These are phyloP conservation scores for Embidobia sp. DNA, from an alignment of 2,888 invertebrate genomes.

Conservation along the genomic window DNA sequence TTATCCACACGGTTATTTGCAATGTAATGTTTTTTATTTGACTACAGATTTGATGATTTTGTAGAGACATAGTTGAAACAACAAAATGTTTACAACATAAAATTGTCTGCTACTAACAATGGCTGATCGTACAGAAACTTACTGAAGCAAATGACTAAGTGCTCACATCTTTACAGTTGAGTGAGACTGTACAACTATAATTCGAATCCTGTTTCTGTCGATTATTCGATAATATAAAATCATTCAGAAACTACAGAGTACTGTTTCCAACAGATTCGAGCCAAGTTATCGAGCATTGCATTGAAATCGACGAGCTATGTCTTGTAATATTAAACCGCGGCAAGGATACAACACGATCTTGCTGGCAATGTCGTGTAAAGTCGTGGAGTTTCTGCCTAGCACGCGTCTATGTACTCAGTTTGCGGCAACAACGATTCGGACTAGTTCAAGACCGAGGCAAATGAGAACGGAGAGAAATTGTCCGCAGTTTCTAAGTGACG, in stretches of 20 bases:
- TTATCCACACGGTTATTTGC: too few relatives aligned
- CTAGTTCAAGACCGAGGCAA: constrained; percentile 48
- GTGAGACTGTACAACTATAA: neutral
- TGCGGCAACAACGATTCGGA: constrained; percentile 43
- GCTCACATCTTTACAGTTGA: too few relatives aligned
- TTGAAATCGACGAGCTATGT: constrained; percentile 53
- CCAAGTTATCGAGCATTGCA: constrained; percentile 27
- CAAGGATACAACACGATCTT: constrained; percentile 54
- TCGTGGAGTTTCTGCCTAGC: constrained; percentile 45
- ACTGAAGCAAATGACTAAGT: too few relatives aligned
- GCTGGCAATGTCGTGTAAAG: constrained; percentile 44
- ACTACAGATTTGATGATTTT: too few relatives aligned
- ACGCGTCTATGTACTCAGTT: constrained; percentile 50
- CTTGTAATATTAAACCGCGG: constrained; percentile 53
- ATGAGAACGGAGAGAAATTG: constrained; percentile 45
- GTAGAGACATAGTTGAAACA: too few relatives aligned
- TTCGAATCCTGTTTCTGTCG: constrained; percentile 24
- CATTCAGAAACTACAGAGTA: constrained; percentile 20
- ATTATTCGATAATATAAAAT: constrained; percentile 41
- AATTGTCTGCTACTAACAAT: too few relatives aligned
- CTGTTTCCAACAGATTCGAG: constrained; percentile 44
- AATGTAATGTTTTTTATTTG: too few relatives aligned
- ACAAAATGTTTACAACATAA: too few relatives aligned
- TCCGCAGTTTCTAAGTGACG: constrained; percentile 56
- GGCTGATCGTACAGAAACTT: too few relatives aligned